These are phyloP conservation scores for Holacanthus passer DNA, from an alignment of 2,113 vertebrate species.

Conservation along the genomic window DNA sequence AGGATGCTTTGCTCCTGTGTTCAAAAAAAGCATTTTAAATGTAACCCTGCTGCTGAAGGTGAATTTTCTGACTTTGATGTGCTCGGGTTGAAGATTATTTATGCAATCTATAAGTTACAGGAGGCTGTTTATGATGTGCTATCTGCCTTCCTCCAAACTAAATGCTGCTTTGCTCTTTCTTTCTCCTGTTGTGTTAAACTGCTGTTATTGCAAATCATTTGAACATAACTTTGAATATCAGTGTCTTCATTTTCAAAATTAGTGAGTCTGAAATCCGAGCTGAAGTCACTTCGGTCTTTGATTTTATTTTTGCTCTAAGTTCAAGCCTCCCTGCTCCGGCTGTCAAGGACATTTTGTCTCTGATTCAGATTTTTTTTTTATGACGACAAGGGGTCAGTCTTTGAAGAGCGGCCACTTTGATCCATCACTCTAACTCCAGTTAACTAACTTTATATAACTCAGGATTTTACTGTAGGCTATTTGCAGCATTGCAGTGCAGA, in stretches of 20 bases:
- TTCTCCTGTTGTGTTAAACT: not conserved
- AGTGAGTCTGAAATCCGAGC: not conserved
- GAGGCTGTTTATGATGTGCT: constrained; percentile 31
- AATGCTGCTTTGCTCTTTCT: constrained; percentile 14
- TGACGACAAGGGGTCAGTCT: constrained; percentile 39
- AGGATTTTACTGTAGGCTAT: not conserved
- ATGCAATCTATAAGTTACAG: constrained; percentile 39
- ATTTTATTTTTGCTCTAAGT: constrained; percentile 38
- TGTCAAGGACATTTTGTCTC: constrained; percentile 38
- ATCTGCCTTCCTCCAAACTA: not conserved
- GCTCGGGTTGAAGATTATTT: constrained; percentile 30
- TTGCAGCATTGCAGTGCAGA: not conserved
- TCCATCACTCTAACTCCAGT: constrained; percentile 9
- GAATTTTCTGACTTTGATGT: constrained; percentile 37
- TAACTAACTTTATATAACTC: constrained; percentile 11
- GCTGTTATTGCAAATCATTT: not conserved
- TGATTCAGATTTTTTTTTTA: constrained; percentile 32
- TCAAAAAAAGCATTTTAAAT: constrained; percentile 56
- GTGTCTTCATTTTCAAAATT: constrained; percentile 11
- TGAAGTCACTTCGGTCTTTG: constrained; percentile 24
- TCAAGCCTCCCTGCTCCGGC: constrained; percentile 11
- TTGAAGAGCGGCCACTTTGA: constrained; percentile 53
- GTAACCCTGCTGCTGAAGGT: constrained; percentile 12
- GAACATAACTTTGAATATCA: not conserved
- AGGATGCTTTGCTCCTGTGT: constrained; percentile 30